Percentiles rank a stretch among this genome's conserved stretches.
These are phyloP conservation scores for Ptychodera flava DNA, from an alignment of 35 echinoderm and acorn worm species.

Conservation along the genomic window DNA sequence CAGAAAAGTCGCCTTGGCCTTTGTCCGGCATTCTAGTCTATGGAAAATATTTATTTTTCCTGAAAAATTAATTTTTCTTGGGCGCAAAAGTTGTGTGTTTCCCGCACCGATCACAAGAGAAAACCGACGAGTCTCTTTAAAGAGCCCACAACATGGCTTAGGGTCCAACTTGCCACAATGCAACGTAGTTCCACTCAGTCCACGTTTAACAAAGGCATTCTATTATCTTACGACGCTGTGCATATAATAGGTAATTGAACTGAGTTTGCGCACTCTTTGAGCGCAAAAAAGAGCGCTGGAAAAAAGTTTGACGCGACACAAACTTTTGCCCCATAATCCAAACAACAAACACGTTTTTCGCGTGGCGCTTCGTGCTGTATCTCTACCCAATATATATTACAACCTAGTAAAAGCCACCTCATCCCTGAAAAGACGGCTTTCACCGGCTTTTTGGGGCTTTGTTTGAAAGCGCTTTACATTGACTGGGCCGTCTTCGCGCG, in stretches of 20 bases:
- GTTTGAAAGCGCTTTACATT: conserved; percentile 1
- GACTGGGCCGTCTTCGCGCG: background rate
- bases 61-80: background rate
- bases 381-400: background rate
- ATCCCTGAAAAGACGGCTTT: background rate
- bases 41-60: background rate
- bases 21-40: background rate
- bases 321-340: background rate
- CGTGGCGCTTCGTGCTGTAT: background rate
- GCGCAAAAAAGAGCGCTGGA: background rate
- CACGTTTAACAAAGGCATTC: background rate
- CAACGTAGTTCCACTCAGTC: background rate
- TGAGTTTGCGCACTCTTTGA: background rate
- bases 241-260: background rate
- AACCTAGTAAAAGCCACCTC: background rate
- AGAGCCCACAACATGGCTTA: background rate
- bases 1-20: background rate
- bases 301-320: background rate
- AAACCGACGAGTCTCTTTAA: background rate
- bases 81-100: background rate
- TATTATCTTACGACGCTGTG: background rate
- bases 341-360: background rate
- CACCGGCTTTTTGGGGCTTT: background rate
- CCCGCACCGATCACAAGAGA: background rate
- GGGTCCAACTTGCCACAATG: background rate